phyloP scores from a whole-genome alignment of 2,888 invertebrate species.

The Leucoma salicis region DNA sequence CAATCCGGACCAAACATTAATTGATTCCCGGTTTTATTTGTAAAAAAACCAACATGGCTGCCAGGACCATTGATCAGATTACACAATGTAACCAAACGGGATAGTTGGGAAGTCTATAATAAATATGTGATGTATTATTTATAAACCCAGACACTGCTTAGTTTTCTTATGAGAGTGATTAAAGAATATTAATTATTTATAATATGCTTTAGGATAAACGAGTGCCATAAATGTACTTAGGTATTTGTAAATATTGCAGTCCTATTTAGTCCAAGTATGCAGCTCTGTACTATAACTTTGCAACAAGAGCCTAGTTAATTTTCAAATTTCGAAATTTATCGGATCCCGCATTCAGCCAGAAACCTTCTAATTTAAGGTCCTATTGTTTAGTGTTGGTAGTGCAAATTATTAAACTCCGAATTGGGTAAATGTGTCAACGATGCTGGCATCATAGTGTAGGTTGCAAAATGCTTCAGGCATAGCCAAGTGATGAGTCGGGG shows the following conservation, averaged over 20 bases:
- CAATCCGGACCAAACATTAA: conserved; percentile 58
- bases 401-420: conserved; percentile 66
- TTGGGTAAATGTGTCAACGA: conserved; percentile 69
- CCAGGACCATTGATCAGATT: conserved; percentile 77
- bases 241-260: conserved; percentile 26
- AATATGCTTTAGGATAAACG: conserved; percentile 20
- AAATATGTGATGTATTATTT: conserved; percentile 75
- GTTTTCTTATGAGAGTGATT: conserved; percentile 39
- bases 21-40: conserved; percentile 61
- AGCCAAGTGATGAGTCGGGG: conserved; percentile 58
- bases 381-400: conserved; percentile 64
- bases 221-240: conserved; percentile 18
- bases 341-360: conserved; percentile 45
- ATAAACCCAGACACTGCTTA: conserved; percentile 36
- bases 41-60: conserved; percentile 57
- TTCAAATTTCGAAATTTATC: conserved; percentile 51
- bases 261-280: conserved; percentile 27
- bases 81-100: conserved; percentile 77
- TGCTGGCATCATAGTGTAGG: conserved; percentile 50
- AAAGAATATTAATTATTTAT: conserved; percentile 24
- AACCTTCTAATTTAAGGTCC: conserved; percentile 65
- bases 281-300: conserved; percentile 6
- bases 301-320: conserved; percentile 20
- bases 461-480: conserved; percentile 63
- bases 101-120: conserved; percentile 60